A percentile compares a stretch with the other conserved stretches of the same genome.
Evolutionary conservation across 2,797 vertebrate species (phyloP).

Genomic region (Sebastes nivosus): DNA sequence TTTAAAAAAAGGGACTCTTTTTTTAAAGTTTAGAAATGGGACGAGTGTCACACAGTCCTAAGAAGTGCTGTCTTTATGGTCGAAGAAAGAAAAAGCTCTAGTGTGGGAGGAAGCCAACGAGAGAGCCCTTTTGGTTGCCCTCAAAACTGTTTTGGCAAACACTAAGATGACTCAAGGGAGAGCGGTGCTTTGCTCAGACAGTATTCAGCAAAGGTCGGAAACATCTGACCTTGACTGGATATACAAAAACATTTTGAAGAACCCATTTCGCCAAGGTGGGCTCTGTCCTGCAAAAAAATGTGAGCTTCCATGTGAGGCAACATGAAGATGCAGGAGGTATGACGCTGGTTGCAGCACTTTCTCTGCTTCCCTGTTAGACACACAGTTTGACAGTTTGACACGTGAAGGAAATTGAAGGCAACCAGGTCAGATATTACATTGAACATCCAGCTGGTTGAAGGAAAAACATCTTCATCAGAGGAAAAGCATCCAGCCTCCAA

Average conservation of each 20-base stretch:
- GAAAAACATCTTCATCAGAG: constrained; percentile 1
- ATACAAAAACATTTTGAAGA: constrained; percentile 26
- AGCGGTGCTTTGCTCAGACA: constrained; percentile 16
- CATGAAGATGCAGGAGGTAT: background rate
- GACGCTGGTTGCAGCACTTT: background rate
- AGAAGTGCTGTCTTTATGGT: constrained; percentile 3
- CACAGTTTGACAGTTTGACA: background rate
- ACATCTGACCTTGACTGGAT: constrained; percentile 35
- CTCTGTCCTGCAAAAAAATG: constrained; percentile 23
- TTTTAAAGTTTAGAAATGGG: constrained; percentile 22
- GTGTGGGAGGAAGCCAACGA: constrained; percentile 35
- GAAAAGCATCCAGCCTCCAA: background rate
- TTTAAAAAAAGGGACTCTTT: constrained; percentile 9
- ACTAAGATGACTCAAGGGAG: constrained; percentile 35
- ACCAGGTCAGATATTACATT: background rate
- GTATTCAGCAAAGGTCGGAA: constrained; percentile 25
- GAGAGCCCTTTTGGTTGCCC: constrained; percentile 31
- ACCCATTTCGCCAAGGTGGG: background rate
- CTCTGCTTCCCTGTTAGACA: background rate
- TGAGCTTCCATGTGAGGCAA: constrained; percentile 9
- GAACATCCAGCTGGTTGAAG: background rate
- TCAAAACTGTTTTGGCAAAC: constrained; percentile 50
- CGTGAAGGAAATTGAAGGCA: background rate
- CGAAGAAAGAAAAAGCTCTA: constrained; percentile 20
- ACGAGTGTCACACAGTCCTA: background rate